These are phyloP conservation scores for Geococcyx californianus DNA, from an alignment of 2,113 vertebrate genomes.

Conservation along the genomic window DNA sequence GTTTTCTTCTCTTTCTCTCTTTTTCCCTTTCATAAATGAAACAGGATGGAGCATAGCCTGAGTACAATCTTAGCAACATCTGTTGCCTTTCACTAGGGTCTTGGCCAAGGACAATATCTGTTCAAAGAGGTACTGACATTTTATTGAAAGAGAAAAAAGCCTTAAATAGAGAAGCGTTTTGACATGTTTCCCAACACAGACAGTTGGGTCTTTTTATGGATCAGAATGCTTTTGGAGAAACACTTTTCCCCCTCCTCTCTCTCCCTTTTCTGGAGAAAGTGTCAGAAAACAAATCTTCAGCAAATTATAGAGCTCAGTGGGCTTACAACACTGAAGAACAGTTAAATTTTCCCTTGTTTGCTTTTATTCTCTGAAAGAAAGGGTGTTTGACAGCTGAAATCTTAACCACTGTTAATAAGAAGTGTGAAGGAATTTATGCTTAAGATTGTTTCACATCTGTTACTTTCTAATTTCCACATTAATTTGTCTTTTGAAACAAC, in stretches of 20 bases:
- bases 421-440: conserved; percentile 58
- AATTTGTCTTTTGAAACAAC: conserved; percentile 26
- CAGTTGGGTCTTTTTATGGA: conserved; percentile 45
- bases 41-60: conserved; percentile 62
- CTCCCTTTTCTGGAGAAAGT: conserved; percentile 34
- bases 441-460: conserved; percentile 18
- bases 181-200: conserved; percentile 67
- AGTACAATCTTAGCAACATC: conserved; percentile 77
- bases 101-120: conserved; percentile 73
- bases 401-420: conserved; percentile 27
- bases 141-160: conserved; percentile 61
- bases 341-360: conserved; percentile 39
- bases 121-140: conserved; percentile 66
- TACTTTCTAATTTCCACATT: conserved; percentile 60
- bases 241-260: not conserved
- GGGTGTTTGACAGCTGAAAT: conserved; percentile 18
- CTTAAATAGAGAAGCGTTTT: conserved; percentile 44
- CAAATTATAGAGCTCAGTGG: conserved; percentile 65
- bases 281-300: conserved; percentile 54
- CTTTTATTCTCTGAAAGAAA: conserved; percentile 46
- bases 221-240: conserved; percentile 54
- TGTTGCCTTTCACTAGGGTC: conserved; percentile 79
- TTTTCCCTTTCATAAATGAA: conserved; percentile 71
- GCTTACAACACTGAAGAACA: conserved; percentile 21
- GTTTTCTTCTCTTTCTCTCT: conserved; percentile 56